phyloP scores from a whole-genome alignment of 2,113 vertebrate species.

The Puma concolor region DNA sequence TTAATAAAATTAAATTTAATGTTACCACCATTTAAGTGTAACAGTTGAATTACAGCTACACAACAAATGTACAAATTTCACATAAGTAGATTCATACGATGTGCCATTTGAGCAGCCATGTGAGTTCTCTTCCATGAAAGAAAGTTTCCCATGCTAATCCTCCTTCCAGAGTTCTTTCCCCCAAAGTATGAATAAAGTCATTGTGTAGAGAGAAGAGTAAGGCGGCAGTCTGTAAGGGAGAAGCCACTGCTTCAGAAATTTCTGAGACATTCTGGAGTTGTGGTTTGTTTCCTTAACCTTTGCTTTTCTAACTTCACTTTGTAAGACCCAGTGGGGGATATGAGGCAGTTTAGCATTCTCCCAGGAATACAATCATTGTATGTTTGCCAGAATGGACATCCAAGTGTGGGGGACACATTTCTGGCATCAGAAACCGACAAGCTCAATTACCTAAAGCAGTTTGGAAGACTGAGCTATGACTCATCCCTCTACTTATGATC shows the following conservation, averaged over 20 bases:
- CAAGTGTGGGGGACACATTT: neutral
- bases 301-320: neutral
- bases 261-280: neutral
- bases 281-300: constrained; percentile 49
- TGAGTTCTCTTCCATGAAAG: neutral
- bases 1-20: neutral
- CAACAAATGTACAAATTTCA: neutral
- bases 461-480: neutral
- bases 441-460: neutral
- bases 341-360: neutral
- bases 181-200: constrained; percentile 17
- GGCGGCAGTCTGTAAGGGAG: neutral
- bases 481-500: neutral
- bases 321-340: neutral
- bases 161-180: neutral
- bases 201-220: neutral
- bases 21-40: neutral
- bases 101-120: neutral
- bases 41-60: neutral
- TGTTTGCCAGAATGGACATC: neutral
- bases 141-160: neutral
- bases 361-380: neutral
- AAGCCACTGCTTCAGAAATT: neutral
- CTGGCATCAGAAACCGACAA: neutral
- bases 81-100: neutral